Percentiles rank a stretch among this genome's conserved stretches.
These are phyloP conservation scores for Epinephelus lanceolatus DNA, from an alignment of 2,113 vertebrate genomes.

Conservation along the genomic window DNA sequence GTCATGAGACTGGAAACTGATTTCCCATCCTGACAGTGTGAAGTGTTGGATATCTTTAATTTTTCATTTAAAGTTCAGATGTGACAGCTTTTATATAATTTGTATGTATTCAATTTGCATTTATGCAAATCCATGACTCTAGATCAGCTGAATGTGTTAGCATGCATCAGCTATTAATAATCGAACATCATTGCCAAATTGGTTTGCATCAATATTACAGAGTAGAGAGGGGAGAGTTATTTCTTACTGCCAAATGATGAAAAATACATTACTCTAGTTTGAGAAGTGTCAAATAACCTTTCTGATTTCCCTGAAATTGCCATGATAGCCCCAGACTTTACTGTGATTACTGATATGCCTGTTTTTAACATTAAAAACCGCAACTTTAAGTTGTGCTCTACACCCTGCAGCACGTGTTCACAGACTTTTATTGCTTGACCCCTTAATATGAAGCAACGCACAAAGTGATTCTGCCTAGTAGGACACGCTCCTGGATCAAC, in stretches of 20 bases:
- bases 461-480: no score
- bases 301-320: not conserved
- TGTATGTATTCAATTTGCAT: slow-evolving; percentile 24
- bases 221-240: not conserved
- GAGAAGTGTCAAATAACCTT: not conserved
- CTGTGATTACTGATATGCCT: not conserved
- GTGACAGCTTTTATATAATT: slow-evolving; percentile 22
- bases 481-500: no score
- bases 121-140: slow-evolving; percentile 4
- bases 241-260: not conserved
- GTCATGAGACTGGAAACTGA: not conserved
- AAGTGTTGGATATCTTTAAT: slow-evolving; percentile 19
- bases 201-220: not conserved
- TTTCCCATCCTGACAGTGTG: slow-evolving; percentile 16
- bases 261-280: not conserved
- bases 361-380: not conserved
- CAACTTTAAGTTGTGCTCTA: not conserved
- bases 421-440: not conserved
- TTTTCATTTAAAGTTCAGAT: slow-evolving; percentile 31
- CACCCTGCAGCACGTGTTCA: not conserved
- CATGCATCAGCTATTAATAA: slow-evolving; percentile 47
- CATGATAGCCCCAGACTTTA: not conserved
- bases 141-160: slow-evolving; percentile 29
- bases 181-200: slow-evolving; percentile 5
- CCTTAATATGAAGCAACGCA: not conserved